A percentile compares a stretch with the other conserved stretches of the same genome.
phyloP scores from a whole-genome alignment of 2,888 invertebrate genomes.

The Lepidochitona cinerea region DNA sequence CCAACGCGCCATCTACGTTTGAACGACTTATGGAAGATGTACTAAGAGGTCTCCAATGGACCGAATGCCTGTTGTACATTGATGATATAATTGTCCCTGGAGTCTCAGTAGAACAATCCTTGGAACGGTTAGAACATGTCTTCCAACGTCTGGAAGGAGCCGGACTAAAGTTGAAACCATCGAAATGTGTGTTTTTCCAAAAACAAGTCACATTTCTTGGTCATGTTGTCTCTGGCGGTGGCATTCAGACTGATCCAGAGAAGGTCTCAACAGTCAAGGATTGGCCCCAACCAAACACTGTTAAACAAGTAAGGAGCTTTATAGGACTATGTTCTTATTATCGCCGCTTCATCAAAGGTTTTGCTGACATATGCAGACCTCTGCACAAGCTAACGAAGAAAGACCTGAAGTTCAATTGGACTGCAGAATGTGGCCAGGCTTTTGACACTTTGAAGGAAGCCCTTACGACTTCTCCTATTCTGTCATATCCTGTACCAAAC shows the following conservation, averaged over 20 bases:
- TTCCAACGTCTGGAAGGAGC: too few relatives aligned
- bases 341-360: neutral
- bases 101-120: too few relatives aligned
- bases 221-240: too few relatives aligned
- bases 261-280: slow-evolving; percentile 1
- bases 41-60: too few relatives aligned
- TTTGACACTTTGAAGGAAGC: neutral
- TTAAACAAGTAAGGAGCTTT: neutral
- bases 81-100: too few relatives aligned
- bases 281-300: neutral
- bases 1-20: too few relatives aligned
- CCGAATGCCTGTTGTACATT: too few relatives aligned
- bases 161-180: too few relatives aligned
- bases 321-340: neutral
- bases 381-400: neutral
- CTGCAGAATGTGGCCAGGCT: neutral
- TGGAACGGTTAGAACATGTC: too few relatives aligned
- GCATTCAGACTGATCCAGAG: slow-evolving; percentile 11
- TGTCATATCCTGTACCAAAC: neutral
- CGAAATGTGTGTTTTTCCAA: too few relatives aligned
- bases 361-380: neutral
- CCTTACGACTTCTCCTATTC: neutral
- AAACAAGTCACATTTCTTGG: too few relatives aligned
- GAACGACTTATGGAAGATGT: too few relatives aligned
- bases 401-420: neutral